Evolutionary conservation across 1,140 invertebrate species (phyloP), one percentile per base, ranked within the genome.

Genomic region (Chymomyza costata): DNA sequence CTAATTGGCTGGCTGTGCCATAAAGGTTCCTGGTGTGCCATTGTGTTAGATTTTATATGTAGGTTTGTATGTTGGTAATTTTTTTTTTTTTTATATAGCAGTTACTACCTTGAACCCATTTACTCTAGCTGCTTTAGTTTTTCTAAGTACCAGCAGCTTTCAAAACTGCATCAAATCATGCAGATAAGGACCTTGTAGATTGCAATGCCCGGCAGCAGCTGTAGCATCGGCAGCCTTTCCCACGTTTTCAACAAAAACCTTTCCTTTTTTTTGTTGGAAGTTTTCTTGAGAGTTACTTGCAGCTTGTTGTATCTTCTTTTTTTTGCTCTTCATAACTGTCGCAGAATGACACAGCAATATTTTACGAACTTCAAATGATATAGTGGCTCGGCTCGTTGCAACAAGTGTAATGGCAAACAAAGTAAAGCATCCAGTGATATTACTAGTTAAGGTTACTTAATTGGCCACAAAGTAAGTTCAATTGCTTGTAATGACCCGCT

Each of bases 291-390:
- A n/a, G 25, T 44, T 31, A 14, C 6, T 64, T 63, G 60, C 61
- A 64, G 55, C 60, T 64, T 78, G 71, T 76, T 62, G 35, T 61
- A 49, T 3, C 21, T 25, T 25, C 3, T 25, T 5, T 25, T 3
- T 25, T 8, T 25, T 5, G 21, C 21, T 25, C 21, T 3, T 25
- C 21, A 25, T 8, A 25, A 25, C 21, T 25, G 21, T 25, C 21
- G 8, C 19, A 58, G 53, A 39, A 63, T 71, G 73, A 71, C 66
- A 78, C 62, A 46, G 65, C 70, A 78, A 71, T 70, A 78, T 52
- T 58, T 65, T 44, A 44, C 49, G 46, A 53, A 46, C 44, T 38
- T 14, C 25, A 15, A 15, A 17, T 45, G 35, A 38, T 15, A 38
- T 21, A 43, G 52, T 71, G 65, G 48, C 35, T 17, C 18, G 41